These are phyloP conservation scores for Campoplex nolae DNA, from an alignment of 2,888 invertebrate genomes.

Conservation along the genomic window DNA sequence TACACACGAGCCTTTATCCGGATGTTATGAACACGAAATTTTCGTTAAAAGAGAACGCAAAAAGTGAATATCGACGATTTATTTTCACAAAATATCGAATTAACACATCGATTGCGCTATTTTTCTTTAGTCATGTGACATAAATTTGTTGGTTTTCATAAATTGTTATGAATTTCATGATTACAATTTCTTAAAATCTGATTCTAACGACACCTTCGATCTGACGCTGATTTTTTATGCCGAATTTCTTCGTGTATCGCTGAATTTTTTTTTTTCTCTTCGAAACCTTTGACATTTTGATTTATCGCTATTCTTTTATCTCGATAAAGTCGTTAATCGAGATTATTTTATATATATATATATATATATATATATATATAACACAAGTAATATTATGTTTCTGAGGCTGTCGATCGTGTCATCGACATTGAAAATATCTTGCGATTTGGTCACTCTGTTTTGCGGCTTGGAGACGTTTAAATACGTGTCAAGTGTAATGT, in stretches of 20 bases:
- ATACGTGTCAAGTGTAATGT: conserved; percentile 45
- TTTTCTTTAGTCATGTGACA: not conserved
- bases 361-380: not conserved
- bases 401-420: conserved; percentile 36
- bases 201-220: not conserved
- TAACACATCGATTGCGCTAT: not conserved
- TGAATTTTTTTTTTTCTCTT: no score
- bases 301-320: not conserved
- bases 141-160: not conserved
- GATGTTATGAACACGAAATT: not conserved
- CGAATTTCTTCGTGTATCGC: not conserved
- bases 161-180: not conserved
- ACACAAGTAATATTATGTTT: conserved; percentile 46
- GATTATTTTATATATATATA: not conserved
- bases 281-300: not conserved
- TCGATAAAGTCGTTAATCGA: not conserved
- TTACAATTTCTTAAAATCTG: not conserved
- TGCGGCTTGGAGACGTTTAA: conserved; percentile 29
- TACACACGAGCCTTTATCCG: no score
- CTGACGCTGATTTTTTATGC: not conserved
- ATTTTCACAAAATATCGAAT: not conserved
- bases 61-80: no score
- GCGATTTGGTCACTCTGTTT: conserved; percentile 21
- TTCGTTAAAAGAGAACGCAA: not conserved
- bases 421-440: conserved; percentile 57